phyloP scores from a whole-genome alignment of 2,888 invertebrate species.

The Drosophila koepferae region DNA sequence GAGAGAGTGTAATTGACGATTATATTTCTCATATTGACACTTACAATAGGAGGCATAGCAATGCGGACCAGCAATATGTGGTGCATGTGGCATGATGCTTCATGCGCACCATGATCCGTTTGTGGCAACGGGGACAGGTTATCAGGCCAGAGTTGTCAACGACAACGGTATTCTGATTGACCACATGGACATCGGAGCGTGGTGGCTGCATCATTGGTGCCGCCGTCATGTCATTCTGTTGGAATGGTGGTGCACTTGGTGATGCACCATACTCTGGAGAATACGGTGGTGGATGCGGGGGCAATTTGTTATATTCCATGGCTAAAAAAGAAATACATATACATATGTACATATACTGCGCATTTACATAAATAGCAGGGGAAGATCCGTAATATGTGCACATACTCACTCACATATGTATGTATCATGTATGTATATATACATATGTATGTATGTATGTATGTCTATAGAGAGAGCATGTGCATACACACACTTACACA shows the following conservation, averaged over 20 bases:
- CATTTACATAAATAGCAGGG: neutral
- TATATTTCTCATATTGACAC: slow-evolving; percentile 23
- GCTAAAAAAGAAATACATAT: neutral
- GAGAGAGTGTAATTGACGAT: neutral
- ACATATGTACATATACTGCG: neutral
- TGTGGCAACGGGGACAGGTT: slow-evolving; percentile 54
- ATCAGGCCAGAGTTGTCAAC: slow-evolving; percentile 35
- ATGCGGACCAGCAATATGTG: slow-evolving; percentile 42
- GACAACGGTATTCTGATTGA: slow-evolving; percentile 24
- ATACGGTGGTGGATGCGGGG: slow-evolving; percentile 32
- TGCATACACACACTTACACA: too few species aligned
- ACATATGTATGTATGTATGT: too few species aligned
- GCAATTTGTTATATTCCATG: slow-evolving; percentile 46
- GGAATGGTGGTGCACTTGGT: slow-evolving; percentile 40
- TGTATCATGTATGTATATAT: neutral
- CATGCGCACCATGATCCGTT: slow-evolving; percentile 30
- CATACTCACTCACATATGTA: neutral
- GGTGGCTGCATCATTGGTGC: slow-evolving; percentile 1
- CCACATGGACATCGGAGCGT: neutral
- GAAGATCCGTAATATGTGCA: slow-evolving; percentile 10
- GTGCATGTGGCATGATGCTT: slow-evolving; percentile 55
- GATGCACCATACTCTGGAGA: neutral
- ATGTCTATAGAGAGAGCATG: too few species aligned
- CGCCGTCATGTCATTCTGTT: slow-evolving; percentile 7
- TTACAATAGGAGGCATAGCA: slow-evolving; percentile 55